Conservation (phyloP, 2,113 vertebrate genomes). For the Catharus fuscescens region DNA sequence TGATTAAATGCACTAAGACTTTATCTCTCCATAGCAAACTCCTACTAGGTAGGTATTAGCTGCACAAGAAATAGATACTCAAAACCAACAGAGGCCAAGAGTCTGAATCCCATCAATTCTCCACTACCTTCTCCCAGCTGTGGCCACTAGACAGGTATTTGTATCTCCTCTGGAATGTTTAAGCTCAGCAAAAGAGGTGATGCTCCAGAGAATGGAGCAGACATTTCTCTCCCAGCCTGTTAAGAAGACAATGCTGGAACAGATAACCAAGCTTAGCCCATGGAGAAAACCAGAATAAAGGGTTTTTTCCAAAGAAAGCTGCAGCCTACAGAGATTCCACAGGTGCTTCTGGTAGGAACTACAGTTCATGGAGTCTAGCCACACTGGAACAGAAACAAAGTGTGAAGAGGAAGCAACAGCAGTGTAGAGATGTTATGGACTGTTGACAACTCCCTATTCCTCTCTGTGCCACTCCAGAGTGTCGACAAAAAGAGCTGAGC, state of each 20-base stretch:
- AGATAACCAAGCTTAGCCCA: neutral
- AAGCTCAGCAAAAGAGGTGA: neutral
- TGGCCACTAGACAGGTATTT: neutral
- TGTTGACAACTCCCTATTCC: neutral
- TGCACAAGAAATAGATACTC: neutral
- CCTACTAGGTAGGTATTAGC: neutral
- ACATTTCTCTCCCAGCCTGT: neutral
- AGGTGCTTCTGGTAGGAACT: neutral
- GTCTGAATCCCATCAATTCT: neutral
- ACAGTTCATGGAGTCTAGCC: neutral
- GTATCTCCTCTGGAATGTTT: neutral
- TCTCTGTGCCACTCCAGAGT: neutral
- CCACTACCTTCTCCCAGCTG: neutral
- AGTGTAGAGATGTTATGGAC: neutral
- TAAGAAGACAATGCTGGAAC: neutral
- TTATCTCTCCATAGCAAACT: neutral
- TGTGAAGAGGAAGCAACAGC: neutral
- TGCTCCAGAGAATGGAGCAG: neutral
- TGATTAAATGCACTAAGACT: neutral
- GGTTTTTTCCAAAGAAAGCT: neutral
- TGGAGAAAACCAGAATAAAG: neutral
- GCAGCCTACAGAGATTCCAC: neutral
- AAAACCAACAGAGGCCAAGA: neutral
- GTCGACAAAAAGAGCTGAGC: neutral
- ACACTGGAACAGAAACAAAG: neutral